These are phyloP conservation scores for Eospalax fontanierii DNA, from an alignment of 2,797 vertebrate species.

Conservation along the genomic window DNA sequence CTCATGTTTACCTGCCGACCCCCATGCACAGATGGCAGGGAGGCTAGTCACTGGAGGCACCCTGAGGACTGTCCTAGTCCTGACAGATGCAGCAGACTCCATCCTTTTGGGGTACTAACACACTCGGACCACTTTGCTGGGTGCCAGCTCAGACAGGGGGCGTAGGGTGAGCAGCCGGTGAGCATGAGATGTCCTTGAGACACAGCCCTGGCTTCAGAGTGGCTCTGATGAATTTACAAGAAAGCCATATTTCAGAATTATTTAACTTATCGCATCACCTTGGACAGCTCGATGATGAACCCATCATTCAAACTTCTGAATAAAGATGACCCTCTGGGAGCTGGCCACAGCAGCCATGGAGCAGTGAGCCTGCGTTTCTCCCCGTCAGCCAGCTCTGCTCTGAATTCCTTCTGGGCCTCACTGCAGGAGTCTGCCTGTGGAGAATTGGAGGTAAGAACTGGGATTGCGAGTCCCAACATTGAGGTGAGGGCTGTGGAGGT, in stretches of 20 bases:
- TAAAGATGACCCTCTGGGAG: not conserved
- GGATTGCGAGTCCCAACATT: not conserved
- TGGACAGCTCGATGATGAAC: not conserved
- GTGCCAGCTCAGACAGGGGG: no score
- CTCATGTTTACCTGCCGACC: not conserved
- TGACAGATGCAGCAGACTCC: accelerated
- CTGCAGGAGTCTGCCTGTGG: accelerated
- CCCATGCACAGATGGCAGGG: not conserved
- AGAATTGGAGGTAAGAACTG: not conserved
- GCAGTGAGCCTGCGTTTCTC: not conserved
- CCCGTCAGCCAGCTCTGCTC: not conserved
- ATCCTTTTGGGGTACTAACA: not conserved
- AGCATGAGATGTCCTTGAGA: no score
- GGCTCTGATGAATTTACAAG: not conserved
- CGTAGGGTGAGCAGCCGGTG: no score
- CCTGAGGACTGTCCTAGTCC: accelerated
- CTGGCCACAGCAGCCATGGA: accelerated
- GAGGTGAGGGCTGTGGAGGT: not conserved
- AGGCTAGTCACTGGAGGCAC: not conserved
- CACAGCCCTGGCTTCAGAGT: accelerated
- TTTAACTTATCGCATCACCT: not conserved
- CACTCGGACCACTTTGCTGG: no score
- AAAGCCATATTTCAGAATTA: not conserved
- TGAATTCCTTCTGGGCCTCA: not conserved
- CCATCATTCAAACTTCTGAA: no score